Percentiles rank a stretch among this genome's conserved stretches.
Conservation (phyloP, 2,888 invertebrate genomes). For the Microplitis manilae region DNA sequence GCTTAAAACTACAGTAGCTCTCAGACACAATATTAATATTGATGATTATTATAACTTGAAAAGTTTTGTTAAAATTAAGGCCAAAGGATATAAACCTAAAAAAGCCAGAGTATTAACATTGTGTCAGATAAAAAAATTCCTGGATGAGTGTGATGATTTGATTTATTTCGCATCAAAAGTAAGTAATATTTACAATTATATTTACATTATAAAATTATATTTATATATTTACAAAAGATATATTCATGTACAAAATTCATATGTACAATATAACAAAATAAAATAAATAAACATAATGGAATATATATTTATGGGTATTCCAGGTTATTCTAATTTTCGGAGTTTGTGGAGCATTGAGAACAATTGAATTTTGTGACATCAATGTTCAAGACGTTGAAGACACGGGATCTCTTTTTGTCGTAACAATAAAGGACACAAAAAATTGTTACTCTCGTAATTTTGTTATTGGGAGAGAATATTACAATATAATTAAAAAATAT, state of each 20-base stretch:
- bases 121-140: not conserved
- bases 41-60: no score
- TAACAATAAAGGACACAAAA: constrained; percentile 34
- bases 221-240: not conserved
- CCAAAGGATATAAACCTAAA: not conserved
- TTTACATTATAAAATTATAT: no score
- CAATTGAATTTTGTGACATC: not conserved
- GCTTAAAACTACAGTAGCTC: no score
- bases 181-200: not conserved
- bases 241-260: not conserved
- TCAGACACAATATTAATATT: no score
- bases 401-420: not conserved
- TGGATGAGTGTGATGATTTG: not conserved
- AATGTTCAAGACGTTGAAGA: constrained; percentile 30
- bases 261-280: not conserved
- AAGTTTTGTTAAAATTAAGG: not conserved
- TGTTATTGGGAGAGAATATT: constrained; percentile 30
- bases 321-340: constrained; percentile 4
- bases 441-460: constrained; percentile 21
- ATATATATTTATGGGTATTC: not conserved
- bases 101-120: not conserved
- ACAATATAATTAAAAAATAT: constrained; percentile 32
- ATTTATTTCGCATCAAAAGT: not conserved
- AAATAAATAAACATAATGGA: no score
- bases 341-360: not conserved